Conservation (phyloP, 2,113 vertebrate species). For the Sardina pilchardus region DNA sequence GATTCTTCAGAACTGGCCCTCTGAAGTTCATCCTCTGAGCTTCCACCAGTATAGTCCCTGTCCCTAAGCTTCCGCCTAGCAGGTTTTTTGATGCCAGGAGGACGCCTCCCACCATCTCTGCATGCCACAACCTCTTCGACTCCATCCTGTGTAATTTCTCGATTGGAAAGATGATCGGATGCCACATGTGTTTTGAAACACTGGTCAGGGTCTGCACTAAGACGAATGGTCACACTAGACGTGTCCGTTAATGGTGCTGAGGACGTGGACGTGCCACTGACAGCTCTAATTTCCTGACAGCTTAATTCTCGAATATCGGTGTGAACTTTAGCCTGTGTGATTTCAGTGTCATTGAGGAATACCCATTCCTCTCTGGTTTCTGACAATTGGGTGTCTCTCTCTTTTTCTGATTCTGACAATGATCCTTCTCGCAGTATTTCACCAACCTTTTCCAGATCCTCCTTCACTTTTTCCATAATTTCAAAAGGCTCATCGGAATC, state of each 20-base stretch:
- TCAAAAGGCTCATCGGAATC: conserved; percentile 80
- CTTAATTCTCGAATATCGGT: conserved; percentile 64
- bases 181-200: conserved; percentile 48
- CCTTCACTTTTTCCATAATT: conserved; percentile 82
- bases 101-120: conserved; percentile 65
- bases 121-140: conserved; percentile 63
- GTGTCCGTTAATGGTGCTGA: conserved; percentile 57
- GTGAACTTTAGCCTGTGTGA: conserved; percentile 71
- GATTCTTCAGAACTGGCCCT: conserved; percentile 82
- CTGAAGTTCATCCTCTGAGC: conserved; percentile 71
- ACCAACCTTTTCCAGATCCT: conserved; percentile 81
- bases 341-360: conserved; percentile 72
- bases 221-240: conserved; percentile 65
- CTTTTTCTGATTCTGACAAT: conserved; percentile 42
- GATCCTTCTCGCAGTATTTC: conserved; percentile 77
- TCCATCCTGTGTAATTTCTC: conserved; percentile 62
- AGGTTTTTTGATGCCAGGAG: conserved; percentile 86
- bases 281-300: conserved; percentile 62
- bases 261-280: conserved; percentile 50
- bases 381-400: conserved; percentile 35
- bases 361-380: conserved; percentile 69
- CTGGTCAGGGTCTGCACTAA: conserved; percentile 68
- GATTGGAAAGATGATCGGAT: conserved; percentile 52
- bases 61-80: conserved; percentile 84
- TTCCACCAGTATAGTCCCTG: conserved; percentile 73